Base-by-base conservation (phyloP, 2,888 invertebrate species). In the Pediacus dermestoides region DNA sequence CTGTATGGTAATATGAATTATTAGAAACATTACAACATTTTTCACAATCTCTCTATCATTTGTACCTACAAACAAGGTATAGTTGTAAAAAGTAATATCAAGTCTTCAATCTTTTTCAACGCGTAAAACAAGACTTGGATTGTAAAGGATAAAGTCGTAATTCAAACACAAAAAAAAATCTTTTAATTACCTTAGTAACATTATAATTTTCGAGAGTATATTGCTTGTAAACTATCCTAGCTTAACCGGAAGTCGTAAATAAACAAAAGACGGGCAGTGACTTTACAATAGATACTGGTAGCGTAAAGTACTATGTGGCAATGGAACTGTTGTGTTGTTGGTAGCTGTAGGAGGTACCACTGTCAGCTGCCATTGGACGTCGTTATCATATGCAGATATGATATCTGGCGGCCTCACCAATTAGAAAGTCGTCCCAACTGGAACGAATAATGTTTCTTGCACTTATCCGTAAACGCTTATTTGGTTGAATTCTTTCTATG, bases 341-440 rank as follows among this genome's bases (percentile, higher is more conserved):
- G 40, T 32, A 22, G 30, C 11, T 32, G 39, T 39, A 44, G 50
- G 46, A 50, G 48, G 48, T 46, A 32, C 45, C 34, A 27, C 30
- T 39, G 37, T 23, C 32, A 31, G 37, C 42, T 44, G 37, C 50
- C 40, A 50, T 50, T 50, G 50, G 50, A 33, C 13, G 42, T 35
- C 35, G 37, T 50, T 48, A 50, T 50, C 48, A 50, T 42, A 50
- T 41, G 44, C 47, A 44, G 42, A 50, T 50, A 48, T 48, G 42
- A 50, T 50, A 45, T 48, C 44, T 43, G 33, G 31, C 38, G 32
- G 30, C 36, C 37, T 36, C 39, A 48, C 50, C 48, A 50, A 50
- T 50, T 50, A 50, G 42, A 46, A 39, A 18, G 33, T 35, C 31
- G 42, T 36, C 35, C 28, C 42, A 39, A 25, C 30, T 43, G 43